These are phyloP conservation scores for Micropoecilia bifurca DNA, from an alignment of 2,797 vertebrate genomes.

Conservation along the genomic window DNA sequence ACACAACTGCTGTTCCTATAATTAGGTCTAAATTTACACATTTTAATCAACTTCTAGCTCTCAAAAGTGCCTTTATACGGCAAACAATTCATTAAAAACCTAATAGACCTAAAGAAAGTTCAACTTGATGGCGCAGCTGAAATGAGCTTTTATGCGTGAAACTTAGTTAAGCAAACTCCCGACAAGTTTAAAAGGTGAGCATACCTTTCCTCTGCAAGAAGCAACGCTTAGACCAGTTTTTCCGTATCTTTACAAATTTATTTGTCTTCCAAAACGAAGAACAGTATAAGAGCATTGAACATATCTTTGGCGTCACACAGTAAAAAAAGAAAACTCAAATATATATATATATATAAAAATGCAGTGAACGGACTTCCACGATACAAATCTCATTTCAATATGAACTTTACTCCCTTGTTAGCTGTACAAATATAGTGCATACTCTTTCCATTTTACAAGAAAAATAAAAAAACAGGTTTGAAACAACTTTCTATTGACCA, in stretches of 20 bases:
- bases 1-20: neutral
- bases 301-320: constrained; percentile 95
- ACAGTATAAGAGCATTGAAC: constrained; percentile 87
- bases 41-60: neutral
- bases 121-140: neutral
- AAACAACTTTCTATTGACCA: constrained; percentile 74
- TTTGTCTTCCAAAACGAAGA: constrained; percentile 93
- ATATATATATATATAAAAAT: constrained; percentile 83
- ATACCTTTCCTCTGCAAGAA: constrained; percentile 8
- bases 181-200: neutral
- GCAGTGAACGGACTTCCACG: constrained; percentile 90
- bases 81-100: neutral
- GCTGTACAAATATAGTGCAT: constrained; percentile 96
- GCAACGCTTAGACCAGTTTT: constrained; percentile 41
- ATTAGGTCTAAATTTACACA: neutral
- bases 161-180: neutral
- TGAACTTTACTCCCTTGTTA: constrained; percentile 91
- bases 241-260: constrained; percentile 82
- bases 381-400: constrained; percentile 98
- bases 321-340: constrained; percentile 88
- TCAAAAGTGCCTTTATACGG: neutral
- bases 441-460: constrained; percentile 83
- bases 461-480: constrained; percentile 54
- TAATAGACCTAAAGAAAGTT: neutral
- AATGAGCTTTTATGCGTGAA: neutral